Conservation (phyloP, 2,797 vertebrate species). For the Rhinophrynus dorsalis region DNA sequence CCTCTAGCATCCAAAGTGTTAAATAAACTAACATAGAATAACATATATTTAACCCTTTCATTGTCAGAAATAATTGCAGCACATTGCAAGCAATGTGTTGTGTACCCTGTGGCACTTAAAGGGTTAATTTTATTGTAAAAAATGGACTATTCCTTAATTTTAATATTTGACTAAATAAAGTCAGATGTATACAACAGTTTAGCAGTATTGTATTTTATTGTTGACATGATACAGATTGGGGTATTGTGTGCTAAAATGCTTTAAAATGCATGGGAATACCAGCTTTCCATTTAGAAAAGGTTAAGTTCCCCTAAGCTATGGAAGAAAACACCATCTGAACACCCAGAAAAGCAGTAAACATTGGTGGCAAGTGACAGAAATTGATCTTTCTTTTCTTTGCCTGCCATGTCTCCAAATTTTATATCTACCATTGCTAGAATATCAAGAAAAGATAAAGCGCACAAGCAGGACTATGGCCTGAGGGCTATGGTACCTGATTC, state of each 20-base stretch:
- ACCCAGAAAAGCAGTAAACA: constrained; percentile 73
- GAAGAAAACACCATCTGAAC: constrained; percentile 71
- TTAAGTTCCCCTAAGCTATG: constrained; percentile 76
- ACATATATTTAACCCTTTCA: too few relatives aligned
- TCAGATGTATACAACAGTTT: not conserved
- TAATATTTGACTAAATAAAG: too few relatives aligned
- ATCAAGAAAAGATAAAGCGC: constrained; percentile 63
- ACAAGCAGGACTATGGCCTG: constrained; percentile 77
- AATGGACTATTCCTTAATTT: too few relatives aligned
- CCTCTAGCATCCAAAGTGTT: too few relatives aligned
- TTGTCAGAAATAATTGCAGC: too few relatives aligned
- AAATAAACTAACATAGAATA: too few relatives aligned
- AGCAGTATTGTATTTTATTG: not conserved
- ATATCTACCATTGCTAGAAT: constrained; percentile 79
- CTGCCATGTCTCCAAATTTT: constrained; percentile 86
- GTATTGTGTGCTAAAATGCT: constrained; percentile 64
- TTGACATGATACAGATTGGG: constrained; percentile 50
- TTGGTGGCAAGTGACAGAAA: constrained; percentile 80
- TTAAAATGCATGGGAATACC: constrained; percentile 74
- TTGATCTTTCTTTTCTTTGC: constrained; percentile 77
- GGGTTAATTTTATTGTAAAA: too few relatives aligned
- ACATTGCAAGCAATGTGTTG: too few relatives aligned
- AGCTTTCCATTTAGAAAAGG: constrained; percentile 74
- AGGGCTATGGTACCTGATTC: constrained; percentile 85
- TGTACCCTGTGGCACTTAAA: too few relatives aligned